Conservation (phyloP, 23 tunicate species). For the Styela plicata region DNA sequence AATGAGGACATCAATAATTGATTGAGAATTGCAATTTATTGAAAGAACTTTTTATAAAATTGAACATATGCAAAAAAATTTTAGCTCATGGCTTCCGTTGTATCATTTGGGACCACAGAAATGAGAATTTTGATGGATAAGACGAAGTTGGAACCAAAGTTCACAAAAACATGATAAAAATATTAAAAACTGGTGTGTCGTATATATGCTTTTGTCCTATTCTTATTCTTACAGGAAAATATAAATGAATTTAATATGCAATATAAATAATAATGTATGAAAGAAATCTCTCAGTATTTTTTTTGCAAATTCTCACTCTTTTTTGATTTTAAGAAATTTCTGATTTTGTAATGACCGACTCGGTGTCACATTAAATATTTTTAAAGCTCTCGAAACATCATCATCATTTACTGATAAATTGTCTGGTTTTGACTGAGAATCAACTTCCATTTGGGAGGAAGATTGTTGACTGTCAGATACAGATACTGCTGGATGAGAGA, state of each 20-base stretch:
- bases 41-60: too few species aligned
- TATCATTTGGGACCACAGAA: too few species aligned
- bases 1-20: too few species aligned
- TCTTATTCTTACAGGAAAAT: too few species aligned
- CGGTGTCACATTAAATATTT: constrained; percentile 16
- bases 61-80: too few species aligned
- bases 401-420: not conserved
- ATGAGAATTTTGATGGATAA: too few species aligned
- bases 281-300: not conserved
- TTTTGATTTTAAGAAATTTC: not conserved
- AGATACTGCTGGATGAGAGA: not conserved
- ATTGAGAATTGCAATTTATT: too few species aligned
- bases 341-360: not conserved
- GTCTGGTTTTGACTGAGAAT: not conserved
- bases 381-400: constrained; percentile 9
- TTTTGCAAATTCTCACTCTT: not conserved
- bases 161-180: too few species aligned
- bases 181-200: too few species aligned
- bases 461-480: not conserved
- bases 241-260: not conserved
- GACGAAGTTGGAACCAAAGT: too few species aligned
- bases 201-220: too few species aligned
- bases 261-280: not conserved
- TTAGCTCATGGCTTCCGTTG: too few species aligned
- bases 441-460: not conserved